Evolutionary conservation across 30 jellyfish, hydroid and myxozoan genomes (phyloP).

Genomic region (Aurelia sp.): DNA sequence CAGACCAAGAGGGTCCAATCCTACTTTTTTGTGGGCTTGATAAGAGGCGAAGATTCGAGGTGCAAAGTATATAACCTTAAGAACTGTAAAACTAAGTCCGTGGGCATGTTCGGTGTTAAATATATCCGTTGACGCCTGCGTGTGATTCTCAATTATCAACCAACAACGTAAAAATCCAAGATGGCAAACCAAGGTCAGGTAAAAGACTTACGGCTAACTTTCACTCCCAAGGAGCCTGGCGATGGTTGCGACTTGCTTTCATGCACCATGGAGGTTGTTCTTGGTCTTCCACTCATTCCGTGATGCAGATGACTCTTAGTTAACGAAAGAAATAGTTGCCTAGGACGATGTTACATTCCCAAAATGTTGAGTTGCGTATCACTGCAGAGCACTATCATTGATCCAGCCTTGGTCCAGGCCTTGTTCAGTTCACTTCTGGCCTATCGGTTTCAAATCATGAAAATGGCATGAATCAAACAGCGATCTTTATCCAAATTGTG

Average conservation of each 20-base stretch:
- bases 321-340: neutral
- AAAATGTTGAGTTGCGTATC: neutral
- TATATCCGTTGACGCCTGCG: slow-evolving; percentile 17
- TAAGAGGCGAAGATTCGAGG: too few relatives aligned
- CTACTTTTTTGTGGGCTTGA: too few relatives aligned
- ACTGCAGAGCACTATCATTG: neutral
- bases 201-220: slow-evolving; percentile 85
- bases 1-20: too few relatives aligned
- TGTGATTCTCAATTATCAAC: neutral
- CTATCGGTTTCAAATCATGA: slow-evolving; percentile 9
- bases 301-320: slow-evolving; percentile 5
- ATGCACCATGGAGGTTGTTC: slow-evolving; percentile 83
- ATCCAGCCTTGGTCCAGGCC: too few relatives aligned
- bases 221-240: slow-evolving; percentile 74
- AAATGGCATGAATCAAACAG: neutral
- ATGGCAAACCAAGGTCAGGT: slow-evolving; percentile 14
- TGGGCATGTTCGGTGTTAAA: too few relatives aligned
- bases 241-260: slow-evolving; percentile 78
- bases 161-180: slow-evolving; percentile 11
- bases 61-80: too few relatives aligned
- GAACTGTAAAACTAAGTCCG: too few relatives aligned
- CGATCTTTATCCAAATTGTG: neutral
- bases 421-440: neutral
- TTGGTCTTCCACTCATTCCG: slow-evolving; percentile 85
- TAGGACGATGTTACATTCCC: slow-evolving; percentile 44